Evolutionary conservation across 2,797 vertebrate species (phyloP), one percentile per base, ranked within the genome.

Genomic region (Syngnathus acus): DNA sequence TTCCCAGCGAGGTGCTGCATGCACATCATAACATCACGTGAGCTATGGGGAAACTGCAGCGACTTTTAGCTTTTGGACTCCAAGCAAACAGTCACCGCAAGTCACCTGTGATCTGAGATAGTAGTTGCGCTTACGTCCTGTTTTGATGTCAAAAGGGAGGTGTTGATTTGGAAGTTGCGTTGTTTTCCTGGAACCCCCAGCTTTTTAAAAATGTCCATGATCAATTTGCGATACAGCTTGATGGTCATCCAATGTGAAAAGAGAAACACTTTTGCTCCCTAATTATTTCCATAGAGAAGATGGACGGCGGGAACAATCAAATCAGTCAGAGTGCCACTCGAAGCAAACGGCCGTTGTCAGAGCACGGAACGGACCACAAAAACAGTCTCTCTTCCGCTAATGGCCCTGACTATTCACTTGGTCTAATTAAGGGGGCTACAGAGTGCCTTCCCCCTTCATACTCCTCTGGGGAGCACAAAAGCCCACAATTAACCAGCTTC

Each of bases 401-500:
- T 65, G 32, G 23, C 60, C n/a, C 60, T 61, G 26, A 54, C 37
- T 32, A 54, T 75, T 81, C 75, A 9, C 73, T 80, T 76, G 66
- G 1, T 74, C 78, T 78, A 72, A 82, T 84, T 70, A 45, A 81
- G 68, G 51, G 26, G 43, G 48, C 64, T 40, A 54, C 38, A 40
- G 26, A 80, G 72, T 58, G 51, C 61, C 66, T 66, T 67, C 73
- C 51, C 68, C 76, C 72, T 68, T 69, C 63, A 54, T 43, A 43
- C 23, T 26, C 65, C 60, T 68, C 57, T 62, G 60, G 21, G 45
- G 60, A 62, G 40, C 23, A 40, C 32, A 72, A 75, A 78, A 71
- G 67, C 64, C 70, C 60, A 64, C 21, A 74, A 72, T 71, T 68
- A 79, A 83, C 53, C 26, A 74, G 16, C 26, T 37, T 13, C 26